Evolutionary conservation across 2,113 vertebrate genomes (phyloP).

Genomic region (Pogona vitticeps): DNA sequence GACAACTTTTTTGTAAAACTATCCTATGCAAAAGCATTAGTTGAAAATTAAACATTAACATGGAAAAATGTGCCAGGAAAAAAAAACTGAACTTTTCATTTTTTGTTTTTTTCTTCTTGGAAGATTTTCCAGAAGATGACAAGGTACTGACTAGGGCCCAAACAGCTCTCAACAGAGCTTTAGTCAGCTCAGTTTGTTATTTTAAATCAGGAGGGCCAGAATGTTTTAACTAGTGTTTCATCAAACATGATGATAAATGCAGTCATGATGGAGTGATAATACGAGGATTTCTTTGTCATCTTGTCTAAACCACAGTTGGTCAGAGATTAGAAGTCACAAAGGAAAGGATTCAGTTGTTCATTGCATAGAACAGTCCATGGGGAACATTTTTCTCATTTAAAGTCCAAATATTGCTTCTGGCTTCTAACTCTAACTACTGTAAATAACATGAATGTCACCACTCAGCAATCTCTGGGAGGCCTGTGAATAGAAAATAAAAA

Average conservation of each 20-base stretch:
- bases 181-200: conserved; percentile 44
- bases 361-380: background rate
- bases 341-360: conserved; percentile 7
- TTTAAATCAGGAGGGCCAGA: conserved; percentile 40
- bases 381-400: conserved; percentile 8
- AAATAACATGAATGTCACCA: conserved; percentile 61
- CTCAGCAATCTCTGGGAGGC: conserved; percentile 55
- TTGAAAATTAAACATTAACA: background rate
- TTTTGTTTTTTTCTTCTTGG: conserved; percentile 1
- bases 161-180: conserved; percentile 43
- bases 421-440: background rate
- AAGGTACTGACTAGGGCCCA: background rate
- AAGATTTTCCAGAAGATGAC: conserved; percentile 63
- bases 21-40: background rate
- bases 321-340: conserved; percentile 57
- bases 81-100: background rate
- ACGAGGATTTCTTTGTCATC: conserved; percentile 58
- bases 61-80: background rate
- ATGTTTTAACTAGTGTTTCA: conserved; percentile 47
- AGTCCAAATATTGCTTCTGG: background rate
- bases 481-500: conserved; percentile 27
- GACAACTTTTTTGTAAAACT: background rate
- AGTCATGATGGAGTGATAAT: conserved; percentile 45
- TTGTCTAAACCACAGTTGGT: conserved; percentile 65
- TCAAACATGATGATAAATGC: conserved; percentile 68